Base-by-base conservation (phyloP, 2,113 vertebrate species). In the Microcebus tavaratra region DNA sequence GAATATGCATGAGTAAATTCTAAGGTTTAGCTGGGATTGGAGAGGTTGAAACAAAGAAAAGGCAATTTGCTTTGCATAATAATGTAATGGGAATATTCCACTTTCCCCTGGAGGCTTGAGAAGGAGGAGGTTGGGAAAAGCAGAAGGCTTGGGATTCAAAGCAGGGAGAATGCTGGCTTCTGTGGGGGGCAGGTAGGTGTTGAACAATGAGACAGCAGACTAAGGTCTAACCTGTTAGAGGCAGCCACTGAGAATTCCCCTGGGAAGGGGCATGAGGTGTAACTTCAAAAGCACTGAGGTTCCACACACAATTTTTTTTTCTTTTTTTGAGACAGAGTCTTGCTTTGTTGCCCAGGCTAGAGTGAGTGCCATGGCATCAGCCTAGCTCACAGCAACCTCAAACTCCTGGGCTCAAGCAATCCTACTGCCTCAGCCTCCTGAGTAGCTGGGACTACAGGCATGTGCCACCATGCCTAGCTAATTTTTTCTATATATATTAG, bases 41-140 rank as follows among this genome's bases (percentile, higher is more conserved):
- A 76, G 63, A 86, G 7, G 10, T 11, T 84, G 84, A 93, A 91
- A 97, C 83, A 93, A 95, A 95, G 91, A 61, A 91, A 79, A 86
- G 42, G 59, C 29, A 82, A 79, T 94, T 96, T 91, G 45, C 61
- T 96, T 90, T 96, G 92, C 92, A 94, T 90, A 90, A 95, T 76
- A 94, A 95, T 87, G n/a, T 29, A 70, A 79, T 39, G 57, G 17
- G 36, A 72, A 80, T 91, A 91, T 97, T 34, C 29, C 18, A 34
- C 42, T 78, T 55, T 68, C 20, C 94, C 50, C 57, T 50, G n/a
- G 59, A 84, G 75, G 27, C 20, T 39, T 27, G 15, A 70, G 86
- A 42, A 50, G 68, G 31, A 79, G 12, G 50, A 2, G 67, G 15
- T 3, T 45, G 48, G 14, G 20, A 59, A 17, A 78, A 85, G 31